Evolutionary conservation across 1,140 invertebrate genomes (phyloP), one percentile per base, ranked within the genome.

Genomic region (Drosophila auraria): DNA sequence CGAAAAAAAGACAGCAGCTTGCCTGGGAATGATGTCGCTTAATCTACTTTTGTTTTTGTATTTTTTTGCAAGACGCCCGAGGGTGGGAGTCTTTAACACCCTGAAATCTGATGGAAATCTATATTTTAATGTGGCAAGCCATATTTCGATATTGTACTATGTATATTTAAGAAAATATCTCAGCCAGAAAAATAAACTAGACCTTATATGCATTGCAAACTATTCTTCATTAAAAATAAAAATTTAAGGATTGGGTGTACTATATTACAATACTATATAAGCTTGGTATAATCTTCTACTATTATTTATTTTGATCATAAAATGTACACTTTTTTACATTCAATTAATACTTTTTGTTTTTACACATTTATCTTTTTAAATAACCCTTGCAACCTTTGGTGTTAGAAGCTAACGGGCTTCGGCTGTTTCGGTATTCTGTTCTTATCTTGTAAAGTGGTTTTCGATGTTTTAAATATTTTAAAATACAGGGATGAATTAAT

Each of bases 1-100:
- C 40, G 27, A 45, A 50, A 12, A 45, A 60, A 54, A 20, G 11
- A 80, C 51, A 77, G 57, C 42, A 74, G 57, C 53, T 58, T 27
- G 63, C 78, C 70, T 84, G 82, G 82, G 82, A 84, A 84, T 86
- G 78, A 86, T 86, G 82, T 84, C 82, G 82, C 59, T 50, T 64
- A 78, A 58, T 81, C 57, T 65, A 71, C 70, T 84, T 84, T 81
- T 86, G 66, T 81, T 54, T 61, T 53, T 61, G 57, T 25, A 17
- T 54, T 70, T 50, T 70, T 42, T 33, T 23, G 75, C 47, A 73
- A 72, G 63, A 47, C 51, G 11, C 1, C 38, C 23, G 23, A 38
- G 54, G 73, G 60, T 83, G 75, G 68, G 70, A 73, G 51, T 59
- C 58, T 65, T 70, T 51, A 73, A 73, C 68, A 73, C 70, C 54